These are phyloP conservation scores for Dryobota labecula DNA, from an alignment of 2,888 invertebrate genomes.

Conservation along the genomic window DNA sequence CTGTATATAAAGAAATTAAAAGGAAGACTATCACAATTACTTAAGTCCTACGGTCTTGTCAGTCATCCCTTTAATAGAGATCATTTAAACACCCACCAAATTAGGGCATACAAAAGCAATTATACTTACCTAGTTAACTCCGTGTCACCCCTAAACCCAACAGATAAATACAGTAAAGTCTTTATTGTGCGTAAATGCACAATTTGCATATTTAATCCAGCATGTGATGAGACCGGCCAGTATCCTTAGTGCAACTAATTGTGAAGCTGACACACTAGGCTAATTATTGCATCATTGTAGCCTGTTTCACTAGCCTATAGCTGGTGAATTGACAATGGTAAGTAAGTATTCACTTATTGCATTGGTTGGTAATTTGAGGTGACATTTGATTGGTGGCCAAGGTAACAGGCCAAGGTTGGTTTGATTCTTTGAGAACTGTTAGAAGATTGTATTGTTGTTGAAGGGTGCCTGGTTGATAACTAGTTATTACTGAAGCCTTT, in stretches of 20 bases:
- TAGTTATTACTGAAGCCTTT: constrained; percentile 1
- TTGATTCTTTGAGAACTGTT: constrained; percentile 8
- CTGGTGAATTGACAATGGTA: constrained; percentile 19
- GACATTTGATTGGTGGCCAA: constrained; percentile 36
- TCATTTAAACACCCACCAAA: too few species aligned
- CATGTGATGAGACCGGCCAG: constrained; percentile 54
- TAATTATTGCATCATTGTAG: constrained; percentile 52
- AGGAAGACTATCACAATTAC: too few species aligned
- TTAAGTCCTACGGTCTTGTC: too few species aligned
- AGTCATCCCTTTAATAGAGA: too few species aligned
- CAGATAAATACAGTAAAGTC: constrained; percentile 64
- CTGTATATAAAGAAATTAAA: too few species aligned
- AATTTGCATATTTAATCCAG: constrained; percentile 71
- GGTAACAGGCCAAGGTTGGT: constrained; percentile 38
- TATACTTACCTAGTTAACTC: too few species aligned
- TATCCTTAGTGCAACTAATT: constrained; percentile 38
- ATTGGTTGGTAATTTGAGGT: constrained; percentile 18
- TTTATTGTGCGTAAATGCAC: constrained; percentile 73
- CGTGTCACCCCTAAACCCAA: constrained; percentile 40
- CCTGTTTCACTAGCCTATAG: constrained; percentile 29
- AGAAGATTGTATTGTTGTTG: constrained; percentile 5
- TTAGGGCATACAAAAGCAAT: too few species aligned
- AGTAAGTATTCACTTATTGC: neutral
- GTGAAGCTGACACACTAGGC: constrained; percentile 39
- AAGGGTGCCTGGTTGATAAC: neutral